Conservation (phyloP, 2,888 invertebrate genomes). For the Drosophila flavopinicola region DNA sequence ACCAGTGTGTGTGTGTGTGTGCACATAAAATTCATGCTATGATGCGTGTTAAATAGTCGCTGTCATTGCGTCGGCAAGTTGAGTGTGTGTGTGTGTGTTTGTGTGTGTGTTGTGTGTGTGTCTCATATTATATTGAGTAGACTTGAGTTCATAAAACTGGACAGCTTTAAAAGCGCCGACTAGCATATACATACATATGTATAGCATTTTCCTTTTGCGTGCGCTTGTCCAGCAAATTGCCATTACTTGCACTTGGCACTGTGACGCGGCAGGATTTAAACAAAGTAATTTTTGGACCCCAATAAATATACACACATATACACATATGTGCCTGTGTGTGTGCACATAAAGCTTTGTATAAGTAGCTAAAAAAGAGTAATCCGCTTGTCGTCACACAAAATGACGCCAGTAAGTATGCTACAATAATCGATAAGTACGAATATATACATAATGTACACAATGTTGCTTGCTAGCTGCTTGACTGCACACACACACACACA, state of each 20-base stretch:
- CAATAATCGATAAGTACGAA: slow-evolving; percentile 74
- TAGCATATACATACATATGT: not conserved
- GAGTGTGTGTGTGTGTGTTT: slow-evolving; percentile 10
- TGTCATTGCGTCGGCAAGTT: slow-evolving; percentile 58
- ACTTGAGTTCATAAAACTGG: slow-evolving; percentile 40
- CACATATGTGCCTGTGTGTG: not conserved
- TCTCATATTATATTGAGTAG: slow-evolving; percentile 24
- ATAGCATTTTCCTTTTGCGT: not conserved
- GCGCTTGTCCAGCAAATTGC: slow-evolving; percentile 62
- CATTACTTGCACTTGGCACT: slow-evolving; percentile 61
- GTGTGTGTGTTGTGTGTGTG: slow-evolving; percentile 12
- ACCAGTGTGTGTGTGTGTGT: slow-evolving; percentile 26
- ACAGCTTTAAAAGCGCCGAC: slow-evolving; percentile 22
- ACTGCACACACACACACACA: slow-evolving; percentile 51
- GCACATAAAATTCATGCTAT: slow-evolving; percentile 66
- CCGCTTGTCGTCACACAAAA: slow-evolving; percentile 40
- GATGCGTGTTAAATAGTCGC: slow-evolving; percentile 78
- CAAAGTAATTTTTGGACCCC: slow-evolving; percentile 26
- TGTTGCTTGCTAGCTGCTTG: slow-evolving; percentile 48
- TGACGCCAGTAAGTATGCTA: slow-evolving; percentile 72
- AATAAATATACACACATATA: slow-evolving; percentile 1
- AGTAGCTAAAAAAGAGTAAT: slow-evolving; percentile 26
- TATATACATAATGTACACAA: slow-evolving; percentile 16
- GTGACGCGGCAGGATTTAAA: slow-evolving; percentile 49
- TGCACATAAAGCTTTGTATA: slow-evolving; percentile 7